Percentiles rank a stretch among this genome's conserved stretches.
Evolutionary conservation across 2,797 vertebrate genomes (phyloP).

Genomic region (Melanotaenia parkinsoni): DNA sequence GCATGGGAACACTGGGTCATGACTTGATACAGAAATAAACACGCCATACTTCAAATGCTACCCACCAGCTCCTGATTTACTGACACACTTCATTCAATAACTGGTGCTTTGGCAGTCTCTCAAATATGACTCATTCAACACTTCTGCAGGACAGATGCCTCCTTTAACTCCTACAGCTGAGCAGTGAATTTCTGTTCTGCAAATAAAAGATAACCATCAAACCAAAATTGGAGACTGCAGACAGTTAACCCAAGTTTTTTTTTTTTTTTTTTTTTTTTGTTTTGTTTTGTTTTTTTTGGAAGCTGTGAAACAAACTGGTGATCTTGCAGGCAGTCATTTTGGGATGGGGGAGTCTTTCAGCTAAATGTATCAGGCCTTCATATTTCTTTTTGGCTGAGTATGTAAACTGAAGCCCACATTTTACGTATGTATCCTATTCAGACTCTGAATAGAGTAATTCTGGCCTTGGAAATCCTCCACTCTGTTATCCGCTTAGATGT

Average conservation of each 20-base stretch:
- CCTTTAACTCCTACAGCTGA: slow-evolving; percentile 20
- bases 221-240: slow-evolving; percentile 23
- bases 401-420: slow-evolving; percentile 46
- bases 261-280: not conserved
- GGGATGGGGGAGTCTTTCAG: slow-evolving; percentile 50
- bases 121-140: slow-evolving; percentile 13
- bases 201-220: slow-evolving; percentile 26
- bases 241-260: slow-evolving; percentile 27
- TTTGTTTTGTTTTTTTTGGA: slow-evolving; percentile 16
- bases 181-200: slow-evolving; percentile 11
- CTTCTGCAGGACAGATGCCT: slow-evolving; percentile 19
- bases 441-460: slow-evolving; percentile 54
- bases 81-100: slow-evolving; percentile 52
- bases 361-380: slow-evolving; percentile 50
- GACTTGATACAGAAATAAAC: slow-evolving; percentile 47
- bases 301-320: slow-evolving; percentile 36
- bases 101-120: slow-evolving; percentile 24
- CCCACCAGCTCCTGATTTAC: slow-evolving; percentile 55
- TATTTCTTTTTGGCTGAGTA: slow-evolving; percentile 47
- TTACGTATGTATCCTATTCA: slow-evolving; percentile 38
- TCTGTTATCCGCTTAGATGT: slow-evolving; percentile 42
- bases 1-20: slow-evolving; percentile 41
- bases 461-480: slow-evolving; percentile 46
- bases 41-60: slow-evolving; percentile 26
- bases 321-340: slow-evolving; percentile 42